phyloP scores from a whole-genome alignment of 2,113 vertebrate species.

The Montifringilla adamsi region DNA sequence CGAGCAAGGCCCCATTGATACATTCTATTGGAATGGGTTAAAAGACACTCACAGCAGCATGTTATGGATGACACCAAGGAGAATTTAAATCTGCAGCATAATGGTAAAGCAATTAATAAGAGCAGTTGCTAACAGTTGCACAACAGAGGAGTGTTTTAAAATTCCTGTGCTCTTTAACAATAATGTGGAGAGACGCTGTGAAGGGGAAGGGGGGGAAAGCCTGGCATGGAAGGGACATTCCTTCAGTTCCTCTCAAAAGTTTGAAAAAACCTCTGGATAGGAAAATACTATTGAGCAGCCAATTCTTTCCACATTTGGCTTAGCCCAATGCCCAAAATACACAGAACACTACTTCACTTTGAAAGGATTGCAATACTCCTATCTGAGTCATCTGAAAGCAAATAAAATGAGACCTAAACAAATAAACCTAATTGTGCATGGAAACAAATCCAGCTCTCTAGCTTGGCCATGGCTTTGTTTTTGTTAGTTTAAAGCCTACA shows the following conservation, averaged over 20 bases:
- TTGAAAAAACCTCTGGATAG: constrained; percentile 71
- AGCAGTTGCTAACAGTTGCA: constrained; percentile 49
- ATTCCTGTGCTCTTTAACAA: constrained; percentile 45
- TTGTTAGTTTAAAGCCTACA: constrained; percentile 74
- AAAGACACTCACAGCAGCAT: neutral
- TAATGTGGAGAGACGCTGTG: constrained; percentile 47
- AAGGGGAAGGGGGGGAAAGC: neutral
- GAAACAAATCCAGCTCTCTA: constrained; percentile 73
- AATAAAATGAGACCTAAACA: constrained; percentile 81
- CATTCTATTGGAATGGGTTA: neutral
- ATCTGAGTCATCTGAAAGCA: constrained; percentile 81
- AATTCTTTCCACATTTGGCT: constrained; percentile 73
- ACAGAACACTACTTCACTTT: constrained; percentile 71
- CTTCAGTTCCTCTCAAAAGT: constrained; percentile 74
- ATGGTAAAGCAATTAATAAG: constrained; percentile 47
- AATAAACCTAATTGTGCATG: constrained; percentile 77
- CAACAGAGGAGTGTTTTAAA: constrained; percentile 46
- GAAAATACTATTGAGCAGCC: constrained; percentile 74
- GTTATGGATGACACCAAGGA: neutral
- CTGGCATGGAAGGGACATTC: constrained; percentile 64
- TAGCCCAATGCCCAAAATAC: constrained; percentile 69
- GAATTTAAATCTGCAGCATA: constrained; percentile 29
- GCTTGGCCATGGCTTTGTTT: constrained; percentile 71
- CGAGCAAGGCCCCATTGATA: neutral
- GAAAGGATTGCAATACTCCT: constrained; percentile 76